Conservation (phyloP, 53 echinoderm and acorn worm species). For the Actinopyga echinites region DNA sequence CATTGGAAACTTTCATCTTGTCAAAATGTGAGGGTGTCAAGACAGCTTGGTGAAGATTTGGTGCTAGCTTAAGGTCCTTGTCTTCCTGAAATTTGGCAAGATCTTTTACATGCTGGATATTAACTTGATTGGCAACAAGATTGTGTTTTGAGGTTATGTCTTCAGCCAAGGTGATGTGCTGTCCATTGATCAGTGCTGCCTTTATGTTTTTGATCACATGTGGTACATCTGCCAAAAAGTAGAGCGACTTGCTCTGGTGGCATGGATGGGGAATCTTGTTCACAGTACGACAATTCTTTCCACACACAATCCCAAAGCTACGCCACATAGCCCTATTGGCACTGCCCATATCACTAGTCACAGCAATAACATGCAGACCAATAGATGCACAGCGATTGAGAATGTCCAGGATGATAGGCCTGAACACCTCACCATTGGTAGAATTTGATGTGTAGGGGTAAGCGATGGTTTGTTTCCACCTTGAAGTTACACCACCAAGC, state of each 20-base stretch:
- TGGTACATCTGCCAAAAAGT: slow-evolving; percentile 71
- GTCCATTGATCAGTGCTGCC: slow-evolving; percentile 58
- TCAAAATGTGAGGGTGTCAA: slow-evolving; percentile 60
- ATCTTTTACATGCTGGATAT: background rate
- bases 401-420: slow-evolving; percentile 61
- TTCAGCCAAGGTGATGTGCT: slow-evolving; percentile 30
- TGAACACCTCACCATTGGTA: slow-evolving; percentile 61
- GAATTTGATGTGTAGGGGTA: slow-evolving; percentile 72
- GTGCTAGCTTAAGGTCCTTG: slow-evolving; percentile 56
- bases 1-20: slow-evolving; percentile 64
- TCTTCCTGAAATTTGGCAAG: slow-evolving; percentile 36
- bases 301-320: slow-evolving; percentile 52
- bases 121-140: slow-evolving; percentile 30
- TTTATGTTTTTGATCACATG: slow-evolving; percentile 66
- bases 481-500: slow-evolving; percentile 63
- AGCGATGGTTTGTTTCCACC: slow-evolving; percentile 73
- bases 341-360: slow-evolving; percentile 78
- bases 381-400: slow-evolving; percentile 49
- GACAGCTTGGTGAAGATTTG: slow-evolving; percentile 29
- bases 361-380: slow-evolving; percentile 61
- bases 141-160: slow-evolving; percentile 1
- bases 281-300: slow-evolving; percentile 34
- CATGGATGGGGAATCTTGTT: slow-evolving; percentile 60
- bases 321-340: slow-evolving; percentile 69
- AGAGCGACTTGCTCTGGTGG: slow-evolving; percentile 38